Conservation (phyloP, 2,797 vertebrate species). For the Mormyrus proboscirostris region DNA sequence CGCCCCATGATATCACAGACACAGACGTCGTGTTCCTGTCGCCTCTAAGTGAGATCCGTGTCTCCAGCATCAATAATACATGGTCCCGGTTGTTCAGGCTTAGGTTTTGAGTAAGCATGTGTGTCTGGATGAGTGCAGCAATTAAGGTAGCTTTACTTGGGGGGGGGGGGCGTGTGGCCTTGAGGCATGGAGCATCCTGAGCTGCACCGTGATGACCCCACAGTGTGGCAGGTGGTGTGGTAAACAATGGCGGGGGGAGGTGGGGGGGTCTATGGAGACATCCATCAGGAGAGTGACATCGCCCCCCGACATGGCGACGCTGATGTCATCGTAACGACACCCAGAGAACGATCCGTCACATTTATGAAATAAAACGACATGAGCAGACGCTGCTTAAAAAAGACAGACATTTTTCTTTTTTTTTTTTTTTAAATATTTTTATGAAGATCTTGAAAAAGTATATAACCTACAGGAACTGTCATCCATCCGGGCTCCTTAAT, state of each 20-base stretch:
- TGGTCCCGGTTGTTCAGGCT: slow-evolving; percentile 40
- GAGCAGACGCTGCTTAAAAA: background rate
- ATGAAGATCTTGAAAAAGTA: background rate
- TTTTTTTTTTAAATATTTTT: background rate
- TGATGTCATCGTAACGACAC: background rate
- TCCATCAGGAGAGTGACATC: background rate
- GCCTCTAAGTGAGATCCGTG: slow-evolving; percentile 53
- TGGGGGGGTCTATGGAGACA: background rate
- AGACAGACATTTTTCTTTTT: background rate
- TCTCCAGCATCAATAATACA: slow-evolving; percentile 52
- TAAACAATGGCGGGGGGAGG: background rate
- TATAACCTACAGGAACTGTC: background rate
- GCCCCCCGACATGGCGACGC: background rate
- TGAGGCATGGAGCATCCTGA: background rate
- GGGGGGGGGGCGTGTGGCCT: slow-evolving; percentile 10
- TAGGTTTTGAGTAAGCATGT: slow-evolving; percentile 39
- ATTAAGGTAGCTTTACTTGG: slow-evolving; percentile 37
- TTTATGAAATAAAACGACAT: background rate
- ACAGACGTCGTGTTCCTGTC: slow-evolving; percentile 39
- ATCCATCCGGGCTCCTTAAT: background rate
- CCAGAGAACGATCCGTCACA: background rate
- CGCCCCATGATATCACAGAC: slow-evolving; percentile 41
- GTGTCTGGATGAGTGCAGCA: slow-evolving; percentile 41
- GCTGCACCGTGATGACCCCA: background rate
- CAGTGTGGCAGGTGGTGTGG: background rate